Conservation (phyloP, 2,797 vertebrate genomes). For the Lagocephalus sceleratus region DNA sequence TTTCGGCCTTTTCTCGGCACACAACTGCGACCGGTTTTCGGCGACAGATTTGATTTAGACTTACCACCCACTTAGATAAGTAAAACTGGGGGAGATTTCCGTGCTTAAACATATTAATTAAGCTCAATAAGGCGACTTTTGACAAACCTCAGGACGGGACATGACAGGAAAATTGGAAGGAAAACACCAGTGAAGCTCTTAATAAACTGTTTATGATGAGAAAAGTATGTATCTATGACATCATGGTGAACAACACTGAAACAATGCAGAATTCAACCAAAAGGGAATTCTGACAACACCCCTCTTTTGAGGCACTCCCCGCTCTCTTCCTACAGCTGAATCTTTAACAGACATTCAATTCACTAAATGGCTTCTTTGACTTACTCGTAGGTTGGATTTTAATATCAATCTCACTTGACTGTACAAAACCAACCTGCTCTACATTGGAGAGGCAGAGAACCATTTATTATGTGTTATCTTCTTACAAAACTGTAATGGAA, state of each 20-base stretch:
- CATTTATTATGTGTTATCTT: neutral
- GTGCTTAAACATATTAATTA: constrained; percentile 7
- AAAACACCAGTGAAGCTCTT: too few relatives aligned
- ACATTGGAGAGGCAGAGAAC: too few relatives aligned
- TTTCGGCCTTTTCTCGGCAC: constrained; percentile 46
- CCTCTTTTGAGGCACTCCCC: constrained; percentile 10
- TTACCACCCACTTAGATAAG: constrained; percentile 56
- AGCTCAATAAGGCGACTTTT: neutral
- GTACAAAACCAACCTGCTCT: neutral
- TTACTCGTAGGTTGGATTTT: constrained; percentile 22
- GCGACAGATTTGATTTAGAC: constrained; percentile 47
- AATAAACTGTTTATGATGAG: too few relatives aligned
- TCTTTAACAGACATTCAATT: constrained; percentile 11
- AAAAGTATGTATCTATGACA: too few relatives aligned
- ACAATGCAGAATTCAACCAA: constrained; percentile 1
- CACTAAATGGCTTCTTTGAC: neutral
- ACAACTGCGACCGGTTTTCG: constrained; percentile 32
- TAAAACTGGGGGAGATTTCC: constrained; percentile 29
- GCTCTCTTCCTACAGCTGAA: constrained; percentile 3
- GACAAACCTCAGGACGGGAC: constrained; percentile 25
- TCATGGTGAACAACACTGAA: too few relatives aligned
- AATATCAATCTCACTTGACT: constrained; percentile 23
- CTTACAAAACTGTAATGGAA: constrained; percentile 17
- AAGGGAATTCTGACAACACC: constrained; percentile 15
- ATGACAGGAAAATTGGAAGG: neutral